A percentile compares a stretch with the other conserved stretches of the same genome.
phyloP scores from a whole-genome alignment of 2,113 vertebrate genomes.

The Daphoenositta chrysoptera region DNA sequence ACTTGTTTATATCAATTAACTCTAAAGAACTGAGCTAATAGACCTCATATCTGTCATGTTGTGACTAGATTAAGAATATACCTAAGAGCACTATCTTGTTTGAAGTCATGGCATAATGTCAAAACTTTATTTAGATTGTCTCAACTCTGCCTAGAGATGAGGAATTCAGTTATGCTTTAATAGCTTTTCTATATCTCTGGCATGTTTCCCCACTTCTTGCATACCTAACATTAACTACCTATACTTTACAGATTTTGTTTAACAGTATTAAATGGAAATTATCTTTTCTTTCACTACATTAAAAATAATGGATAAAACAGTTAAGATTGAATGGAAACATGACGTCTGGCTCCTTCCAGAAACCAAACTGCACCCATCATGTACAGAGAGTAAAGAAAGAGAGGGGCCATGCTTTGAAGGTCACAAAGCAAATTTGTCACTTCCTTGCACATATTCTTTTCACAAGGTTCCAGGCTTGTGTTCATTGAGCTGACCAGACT shows the following conservation, averaged over 20 bases:
- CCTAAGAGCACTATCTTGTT: not conserved
- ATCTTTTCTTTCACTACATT: not conserved
- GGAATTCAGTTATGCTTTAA: not conserved
- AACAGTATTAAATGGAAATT: not conserved
- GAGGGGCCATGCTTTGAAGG: not conserved
- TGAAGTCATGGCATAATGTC: not conserved
- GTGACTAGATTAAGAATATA: not conserved
- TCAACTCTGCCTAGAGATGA: not conserved
- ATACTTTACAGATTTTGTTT: not conserved
- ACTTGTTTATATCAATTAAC: not conserved
- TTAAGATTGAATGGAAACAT: not conserved
- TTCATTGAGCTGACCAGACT: not conserved
- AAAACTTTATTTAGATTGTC: not conserved
- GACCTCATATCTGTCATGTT: not conserved
- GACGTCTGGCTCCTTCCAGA: not conserved
- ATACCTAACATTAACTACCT: not conserved
- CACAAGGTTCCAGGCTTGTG: rapidly evolving
- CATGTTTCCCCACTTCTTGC: not conserved
- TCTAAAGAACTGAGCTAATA: not conserved
- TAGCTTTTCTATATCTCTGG: not conserved
- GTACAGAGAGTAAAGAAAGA: not conserved
- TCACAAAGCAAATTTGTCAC: not conserved
- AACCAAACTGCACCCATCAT: not conserved
- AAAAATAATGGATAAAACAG: not conserved
- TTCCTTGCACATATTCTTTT: not conserved